Conservation (phyloP, 1,140 invertebrate species). For the Lucilia cuprina region DNA sequence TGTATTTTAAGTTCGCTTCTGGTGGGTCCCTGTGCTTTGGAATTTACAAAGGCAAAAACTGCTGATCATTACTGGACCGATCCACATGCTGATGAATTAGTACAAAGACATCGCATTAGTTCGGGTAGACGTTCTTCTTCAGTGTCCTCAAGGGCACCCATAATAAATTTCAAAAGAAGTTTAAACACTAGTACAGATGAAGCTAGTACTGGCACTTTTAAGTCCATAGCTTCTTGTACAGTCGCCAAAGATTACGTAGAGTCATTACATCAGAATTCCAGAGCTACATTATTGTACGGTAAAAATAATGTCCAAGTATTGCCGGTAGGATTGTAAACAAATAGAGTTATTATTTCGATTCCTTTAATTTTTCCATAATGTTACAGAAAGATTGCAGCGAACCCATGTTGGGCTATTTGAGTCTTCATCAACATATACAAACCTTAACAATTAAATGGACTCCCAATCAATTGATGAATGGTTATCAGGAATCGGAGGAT, state of each 20-base stretch:
- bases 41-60: slow-evolving; percentile 88
- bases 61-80: slow-evolving; percentile 91
- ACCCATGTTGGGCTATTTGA: slow-evolving; percentile 89
- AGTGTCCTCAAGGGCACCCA: slow-evolving; percentile 73
- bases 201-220: slow-evolving; percentile 59
- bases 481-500: slow-evolving; percentile 73
- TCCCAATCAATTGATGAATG: slow-evolving; percentile 94
- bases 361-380: background rate
- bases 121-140: slow-evolving; percentile 76
- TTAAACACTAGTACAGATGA: slow-evolving; percentile 73
- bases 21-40: slow-evolving; percentile 90
- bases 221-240: slow-evolving; percentile 64
- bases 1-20: slow-evolving; percentile 88
- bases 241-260: slow-evolving; percentile 93
- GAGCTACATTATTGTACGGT: slow-evolving; percentile 91
- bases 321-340: slow-evolving; percentile 67
- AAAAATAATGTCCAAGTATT: slow-evolving; percentile 94
- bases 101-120: slow-evolving; percentile 84
- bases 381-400: slow-evolving; percentile 78
- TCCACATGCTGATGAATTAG: slow-evolving; percentile 89
- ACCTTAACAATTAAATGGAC: slow-evolving; percentile 82
- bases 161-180: slow-evolving; percentile 75
- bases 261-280: slow-evolving; percentile 91
- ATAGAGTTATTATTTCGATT: background rate
- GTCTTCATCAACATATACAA: slow-evolving; percentile 83